Evolutionary conservation across 2,888 invertebrate genomes (phyloP), one percentile per base, ranked within the genome.

Genomic region (Euplexia lucipara): DNA sequence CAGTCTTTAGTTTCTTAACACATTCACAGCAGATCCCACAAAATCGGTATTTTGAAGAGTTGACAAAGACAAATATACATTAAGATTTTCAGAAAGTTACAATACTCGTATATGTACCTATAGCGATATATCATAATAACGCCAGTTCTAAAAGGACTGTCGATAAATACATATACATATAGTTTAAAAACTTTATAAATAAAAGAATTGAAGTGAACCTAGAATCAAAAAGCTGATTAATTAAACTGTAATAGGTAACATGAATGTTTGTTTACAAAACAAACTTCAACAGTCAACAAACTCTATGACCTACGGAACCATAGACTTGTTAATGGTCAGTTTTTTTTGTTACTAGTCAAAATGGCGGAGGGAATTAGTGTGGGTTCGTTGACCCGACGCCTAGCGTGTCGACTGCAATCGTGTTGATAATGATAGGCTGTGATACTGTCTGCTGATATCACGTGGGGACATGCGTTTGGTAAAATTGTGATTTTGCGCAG

Each of bases 361-460:
- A 81, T 82, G 75, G 70, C 71, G 72, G 74, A 79, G 83, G 80
- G 88, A 88, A 90, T 88, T 85, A 87, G 62, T 63, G 32, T 35
- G 20, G 39, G 79, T 70, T 47, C 72, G 51, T 63, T 69, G 77
- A 67, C 81, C 78, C 39, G 52, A 47, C 53, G 54, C 57, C 48
- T 81, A 57, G 81, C 81, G 81, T 81, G 81, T 59, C 61, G 63
- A 47, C 65, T 78, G 70, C 78, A 69, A 53, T 63, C 67, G 71
- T 72, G 63, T 61, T 47, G 54, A 51, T 77, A 78, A 78, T 76
- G 56, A 70, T 70, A 68, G 66, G 48, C 57, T 65, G 22, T 63
- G 77, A 63, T 68, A 58, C 35, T 30, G 41, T 39, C 66, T 47
- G 49, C 22, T 61, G 64, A 70, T 64, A 66, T 20, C 26, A 34